Evolutionary conservation across 2,113 vertebrate genomes (phyloP), one percentile per base, ranked within the genome.

Genomic region (Anoura caudifer): DNA sequence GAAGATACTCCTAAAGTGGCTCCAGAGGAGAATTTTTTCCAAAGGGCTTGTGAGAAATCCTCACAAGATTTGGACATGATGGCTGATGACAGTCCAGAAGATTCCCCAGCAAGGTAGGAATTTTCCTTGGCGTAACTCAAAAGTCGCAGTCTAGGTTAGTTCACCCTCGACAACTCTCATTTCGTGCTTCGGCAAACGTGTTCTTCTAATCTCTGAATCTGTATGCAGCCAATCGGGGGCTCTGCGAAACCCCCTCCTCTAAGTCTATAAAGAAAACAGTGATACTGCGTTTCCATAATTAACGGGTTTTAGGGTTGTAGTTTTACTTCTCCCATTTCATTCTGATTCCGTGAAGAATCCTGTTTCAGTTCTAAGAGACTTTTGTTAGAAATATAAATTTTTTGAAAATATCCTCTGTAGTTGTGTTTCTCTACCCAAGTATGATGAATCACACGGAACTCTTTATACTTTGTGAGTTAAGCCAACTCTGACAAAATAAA

Each of bases 51-150:
- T 89, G 98, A 97, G 54, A 98, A 97, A 92, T 95, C 87, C 63
- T 95, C 98, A 24, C 98, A 99, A 98, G 98, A 99, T 96, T 96
- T 98, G 97, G 99, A 99, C 96, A 99, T 98, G 98, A 97, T 98
- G 97, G 97, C 98, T 80, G 99, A 99, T 70, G 98, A 99, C 85
- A 98, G 98, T 93, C 96, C 96, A 87, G 99, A 98, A 95, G 99
- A 99, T 96, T 97, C 98, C 95, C 98, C 98, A 97, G 99, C 99
- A 96, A 99, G 99, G 99, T 99, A 99, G 95, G 99, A 98, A 76
- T 97, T 98, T 96, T 96, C 38, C 54, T 91, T 82, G 56, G 47
- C 61, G 76, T 95, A 96, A 84, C 41, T 63, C 65, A 95, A 96
- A 96, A 97, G 65, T 22, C 33, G 28, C 63, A 96, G 59, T 89